Conservation (phyloP, 2,888 invertebrate species). For the Aleiodes leptofemur region DNA sequence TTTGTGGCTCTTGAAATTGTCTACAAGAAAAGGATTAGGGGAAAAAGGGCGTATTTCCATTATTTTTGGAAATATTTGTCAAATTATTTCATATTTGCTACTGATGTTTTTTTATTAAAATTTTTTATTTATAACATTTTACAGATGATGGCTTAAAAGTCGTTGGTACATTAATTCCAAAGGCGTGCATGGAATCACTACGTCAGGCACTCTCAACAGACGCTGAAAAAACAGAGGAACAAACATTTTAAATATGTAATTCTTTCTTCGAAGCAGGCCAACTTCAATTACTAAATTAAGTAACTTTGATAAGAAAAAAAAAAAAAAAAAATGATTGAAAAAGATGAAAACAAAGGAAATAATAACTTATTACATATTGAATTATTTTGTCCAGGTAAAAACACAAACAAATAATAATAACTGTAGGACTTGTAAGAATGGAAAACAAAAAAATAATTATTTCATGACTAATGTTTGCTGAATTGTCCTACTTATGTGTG, state of each 20-base stretch:
- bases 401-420: not conserved
- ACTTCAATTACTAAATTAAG: constrained; percentile 31
- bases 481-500: constrained; percentile 20
- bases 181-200: constrained; percentile 88
- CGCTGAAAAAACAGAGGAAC: constrained; percentile 88
- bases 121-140: constrained; percentile 51
- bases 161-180: constrained; percentile 89
- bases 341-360: no score
- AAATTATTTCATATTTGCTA: constrained; percentile 9
- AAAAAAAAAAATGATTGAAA: no score
- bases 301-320: not conserved
- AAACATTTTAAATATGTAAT: constrained; percentile 75
- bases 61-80: not conserved
- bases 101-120: constrained; percentile 10
- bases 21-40: no score
- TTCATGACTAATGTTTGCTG: not conserved
- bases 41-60: no score
- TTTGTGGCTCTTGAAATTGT: no score
- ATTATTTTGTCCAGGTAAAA: constrained; percentile 17
- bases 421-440: constrained; percentile 25
- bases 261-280: constrained; percentile 1
- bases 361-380: not conserved
- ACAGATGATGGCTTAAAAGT: constrained; percentile 74
- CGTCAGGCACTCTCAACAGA: constrained; percentile 87
- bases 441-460: not conserved